These are phyloP conservation scores for Macrobrachium nipponense DNA, from an alignment of 1,140 invertebrate genomes.

Conservation along the genomic window DNA sequence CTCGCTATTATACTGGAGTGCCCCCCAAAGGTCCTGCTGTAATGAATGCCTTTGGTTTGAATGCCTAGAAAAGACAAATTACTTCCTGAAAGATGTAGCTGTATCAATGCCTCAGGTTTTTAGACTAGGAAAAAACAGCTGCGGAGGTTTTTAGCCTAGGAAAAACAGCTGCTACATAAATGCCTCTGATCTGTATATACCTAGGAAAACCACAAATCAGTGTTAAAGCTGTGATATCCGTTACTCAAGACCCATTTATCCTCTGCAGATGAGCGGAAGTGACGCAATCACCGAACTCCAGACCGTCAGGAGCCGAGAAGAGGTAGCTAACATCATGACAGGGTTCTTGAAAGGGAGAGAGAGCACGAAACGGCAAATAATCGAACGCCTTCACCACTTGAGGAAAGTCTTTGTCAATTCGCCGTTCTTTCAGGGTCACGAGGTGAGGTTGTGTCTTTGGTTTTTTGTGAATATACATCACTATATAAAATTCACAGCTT, in stretches of 20 bases:
- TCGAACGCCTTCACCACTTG: conserved; percentile 82
- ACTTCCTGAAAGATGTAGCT: too few species aligned
- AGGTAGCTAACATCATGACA: conserved; percentile 83
- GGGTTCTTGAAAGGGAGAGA: conserved; percentile 80
- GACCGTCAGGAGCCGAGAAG: conserved; percentile 78
- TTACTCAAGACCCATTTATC: conserved; percentile 18
- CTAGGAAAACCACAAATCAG: too few species aligned
- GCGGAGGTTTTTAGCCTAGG: too few species aligned
- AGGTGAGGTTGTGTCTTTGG: conserved; percentile 74
- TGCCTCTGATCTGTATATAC: too few species aligned
- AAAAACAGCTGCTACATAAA: too few species aligned
- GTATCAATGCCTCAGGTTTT: too few species aligned
- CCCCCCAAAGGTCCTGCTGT: too few species aligned
- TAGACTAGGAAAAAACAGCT: too few species aligned
- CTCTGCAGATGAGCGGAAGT: conserved; percentile 66
- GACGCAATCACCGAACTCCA: conserved; percentile 73
- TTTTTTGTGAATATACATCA: not conserved
- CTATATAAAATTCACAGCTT: not conserved
- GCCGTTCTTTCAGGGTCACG: conserved; percentile 88
- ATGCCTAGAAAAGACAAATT: too few species aligned
- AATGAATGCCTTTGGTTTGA: too few species aligned
- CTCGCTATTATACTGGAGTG: too few species aligned
- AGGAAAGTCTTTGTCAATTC: conserved; percentile 84
- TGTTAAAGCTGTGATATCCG: too few species aligned
- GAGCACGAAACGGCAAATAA: conserved; percentile 77